Conservation (phyloP, 2,888 invertebrate species). For the Hydrotaea diabolus region DNA sequence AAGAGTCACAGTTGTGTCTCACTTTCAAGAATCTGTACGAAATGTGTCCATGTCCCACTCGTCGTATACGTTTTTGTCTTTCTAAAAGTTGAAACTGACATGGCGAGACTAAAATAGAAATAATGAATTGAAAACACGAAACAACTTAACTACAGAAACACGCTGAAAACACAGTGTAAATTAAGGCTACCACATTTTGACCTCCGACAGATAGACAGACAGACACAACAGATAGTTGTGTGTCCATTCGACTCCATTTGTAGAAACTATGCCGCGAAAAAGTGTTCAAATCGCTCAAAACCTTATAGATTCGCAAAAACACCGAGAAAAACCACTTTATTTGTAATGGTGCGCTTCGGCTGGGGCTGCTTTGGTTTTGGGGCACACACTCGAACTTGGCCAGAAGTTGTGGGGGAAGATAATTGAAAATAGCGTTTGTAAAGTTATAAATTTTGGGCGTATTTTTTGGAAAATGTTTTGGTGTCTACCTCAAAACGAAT, state of each 20-base stretch:
- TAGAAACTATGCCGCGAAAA: constrained; percentile 32
- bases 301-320: too few relatives aligned
- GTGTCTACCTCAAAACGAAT: background rate
- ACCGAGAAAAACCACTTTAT: constrained; percentile 32
- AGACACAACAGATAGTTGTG: too few relatives aligned
- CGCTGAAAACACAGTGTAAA: constrained; percentile 50
- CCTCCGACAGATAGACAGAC: constrained; percentile 42
- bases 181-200: constrained; percentile 62
- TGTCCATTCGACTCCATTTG: background rate
- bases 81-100: background rate
- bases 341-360: background rate
- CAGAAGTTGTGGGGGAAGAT: constrained; percentile 20
- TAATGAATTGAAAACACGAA: constrained; percentile 45
- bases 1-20: background rate
- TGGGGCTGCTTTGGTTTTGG: background rate
- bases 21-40: constrained; percentile 13
- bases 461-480: constrained; percentile 8
- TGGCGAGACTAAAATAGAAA: background rate
- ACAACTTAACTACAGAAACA: constrained; percentile 24
- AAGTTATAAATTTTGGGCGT: constrained; percentile 35
- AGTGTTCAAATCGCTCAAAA: background rate
- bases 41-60: background rate
- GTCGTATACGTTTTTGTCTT: background rate
- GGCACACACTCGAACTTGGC: background rate
- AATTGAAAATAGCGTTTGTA: constrained; percentile 20